phyloP scores from a whole-genome alignment of 2,113 vertebrate species.

The Isichthys henryi region DNA sequence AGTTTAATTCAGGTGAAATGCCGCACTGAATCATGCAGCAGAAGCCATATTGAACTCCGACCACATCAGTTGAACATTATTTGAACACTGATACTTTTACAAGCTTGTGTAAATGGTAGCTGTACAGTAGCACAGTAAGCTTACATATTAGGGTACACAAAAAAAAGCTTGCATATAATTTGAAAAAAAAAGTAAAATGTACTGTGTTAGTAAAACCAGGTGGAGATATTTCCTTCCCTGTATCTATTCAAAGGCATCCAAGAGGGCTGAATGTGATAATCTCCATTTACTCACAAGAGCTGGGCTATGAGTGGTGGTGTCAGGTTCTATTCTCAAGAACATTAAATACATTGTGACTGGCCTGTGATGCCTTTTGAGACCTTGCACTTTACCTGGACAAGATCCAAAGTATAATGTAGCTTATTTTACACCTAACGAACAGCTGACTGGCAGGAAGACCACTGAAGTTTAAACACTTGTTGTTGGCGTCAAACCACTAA shows the following conservation, averaged over 20 bases:
- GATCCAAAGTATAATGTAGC: not conserved
- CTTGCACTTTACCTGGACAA: constrained; percentile 3
- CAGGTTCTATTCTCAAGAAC: not conserved
- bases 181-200: not conserved
- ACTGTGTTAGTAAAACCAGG: not conserved
- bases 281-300: constrained; percentile 7
- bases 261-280: not conserved
- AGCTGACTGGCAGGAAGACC: not conserved
- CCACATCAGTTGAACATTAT: not conserved
- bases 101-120: not conserved
- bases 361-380: not conserved
- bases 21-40: not conserved
- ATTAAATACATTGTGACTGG: not conserved
- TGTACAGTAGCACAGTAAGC: not conserved
- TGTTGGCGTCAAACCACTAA: not conserved
- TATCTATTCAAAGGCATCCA: not conserved
- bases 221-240: not conserved
- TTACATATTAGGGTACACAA: not conserved
- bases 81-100: not conserved
- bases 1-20: not conserved
- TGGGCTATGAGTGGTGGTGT: not conserved
- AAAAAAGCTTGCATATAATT: not conserved
- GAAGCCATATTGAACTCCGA: not conserved
- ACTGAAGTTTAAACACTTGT: not conserved
- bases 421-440: not conserved